A percentile compares a stretch with the other conserved stretches of the same genome.
Conservation (phyloP, 37 sponge, comb jelly and placozoan species). For the Chondrilla cf. caribensis region DNA sequence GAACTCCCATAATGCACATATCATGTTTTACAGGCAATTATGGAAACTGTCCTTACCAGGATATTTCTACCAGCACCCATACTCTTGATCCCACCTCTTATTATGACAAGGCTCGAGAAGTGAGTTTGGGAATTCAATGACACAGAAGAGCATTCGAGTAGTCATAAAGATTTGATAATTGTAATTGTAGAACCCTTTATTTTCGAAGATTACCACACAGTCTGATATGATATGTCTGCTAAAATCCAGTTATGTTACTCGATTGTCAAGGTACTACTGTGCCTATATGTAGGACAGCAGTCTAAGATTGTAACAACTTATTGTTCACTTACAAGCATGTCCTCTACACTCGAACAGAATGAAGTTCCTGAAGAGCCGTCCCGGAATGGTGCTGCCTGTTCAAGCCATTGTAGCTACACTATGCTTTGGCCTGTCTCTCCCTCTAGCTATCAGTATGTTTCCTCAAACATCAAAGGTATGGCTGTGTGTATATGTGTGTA, state of each 20-base stretch:
- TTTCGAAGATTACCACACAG: no score
- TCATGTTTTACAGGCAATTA: slow-evolving; percentile 50
- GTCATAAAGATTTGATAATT: background rate
- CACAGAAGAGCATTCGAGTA: background rate
- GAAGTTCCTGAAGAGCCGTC: slow-evolving; percentile 36
- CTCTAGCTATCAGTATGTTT: slow-evolving; percentile 77
- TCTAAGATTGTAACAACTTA: no score
- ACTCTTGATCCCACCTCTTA: slow-evolving; percentile 70
- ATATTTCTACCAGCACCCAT: slow-evolving; percentile 76
- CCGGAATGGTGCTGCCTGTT: slow-evolving; percentile 60
- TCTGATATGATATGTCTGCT: no score
- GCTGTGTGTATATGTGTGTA: no score
- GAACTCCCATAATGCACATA: no score
- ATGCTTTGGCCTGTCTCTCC: slow-evolving; percentile 71
- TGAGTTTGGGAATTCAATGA: slow-evolving; percentile 16
- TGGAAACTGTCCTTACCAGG: slow-evolving; percentile 69
- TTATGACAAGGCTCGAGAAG: slow-evolving; percentile 74
- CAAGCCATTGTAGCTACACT: slow-evolving; percentile 48
- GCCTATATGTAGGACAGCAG: no score
- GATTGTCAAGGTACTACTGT: no score
- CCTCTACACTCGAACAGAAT: no score
- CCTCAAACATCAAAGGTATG: slow-evolving; percentile 72
- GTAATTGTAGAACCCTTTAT: no score
- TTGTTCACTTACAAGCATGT: no score
- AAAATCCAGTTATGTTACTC: no score